phyloP scores from a whole-genome alignment of 2,797 vertebrate species.

The Balearica regulorum region DNA sequence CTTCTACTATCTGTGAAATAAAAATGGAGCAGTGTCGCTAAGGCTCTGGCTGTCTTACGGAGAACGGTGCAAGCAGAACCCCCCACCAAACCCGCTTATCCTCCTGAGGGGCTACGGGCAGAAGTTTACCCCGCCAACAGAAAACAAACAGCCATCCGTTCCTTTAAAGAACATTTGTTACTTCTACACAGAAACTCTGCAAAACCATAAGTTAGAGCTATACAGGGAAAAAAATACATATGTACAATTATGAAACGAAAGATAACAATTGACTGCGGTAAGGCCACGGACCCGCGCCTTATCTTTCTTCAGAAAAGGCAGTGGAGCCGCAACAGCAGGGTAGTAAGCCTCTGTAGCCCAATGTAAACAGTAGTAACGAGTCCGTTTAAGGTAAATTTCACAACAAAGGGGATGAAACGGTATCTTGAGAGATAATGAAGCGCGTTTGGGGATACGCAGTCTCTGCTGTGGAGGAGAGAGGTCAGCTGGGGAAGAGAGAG shows the following conservation, averaged over 20 bases:
- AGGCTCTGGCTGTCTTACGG: not conserved
- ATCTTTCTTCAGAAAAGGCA: not conserved
- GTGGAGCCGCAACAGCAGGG: not conserved
- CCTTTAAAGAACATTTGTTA: not conserved
- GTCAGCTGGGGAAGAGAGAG: not conserved
- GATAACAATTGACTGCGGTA: not conserved
- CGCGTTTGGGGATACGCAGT: not conserved
- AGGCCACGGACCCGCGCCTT: not conserved
- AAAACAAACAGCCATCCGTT: not conserved
- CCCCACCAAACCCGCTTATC: no score
- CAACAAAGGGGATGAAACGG: not conserved
- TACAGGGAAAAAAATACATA: not conserved
- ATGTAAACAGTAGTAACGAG: not conserved
- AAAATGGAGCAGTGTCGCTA: slow-evolving; percentile 7
- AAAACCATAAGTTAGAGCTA: not conserved
- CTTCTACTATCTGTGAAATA: slow-evolving; percentile 16
- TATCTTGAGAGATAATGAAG: not conserved
- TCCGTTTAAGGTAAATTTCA: not conserved
- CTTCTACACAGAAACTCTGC: not conserved
- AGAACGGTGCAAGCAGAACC: not conserved
- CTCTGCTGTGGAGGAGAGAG: not conserved
- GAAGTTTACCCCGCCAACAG: not conserved
- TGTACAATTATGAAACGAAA: not conserved
- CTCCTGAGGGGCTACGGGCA: not conserved
- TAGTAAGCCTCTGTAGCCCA: not conserved